A percentile compares a stretch with the other conserved stretches of the same genome.
Evolutionary conservation across 1,140 invertebrate species (phyloP).

Genomic region (Monochamus saltuarius): DNA sequence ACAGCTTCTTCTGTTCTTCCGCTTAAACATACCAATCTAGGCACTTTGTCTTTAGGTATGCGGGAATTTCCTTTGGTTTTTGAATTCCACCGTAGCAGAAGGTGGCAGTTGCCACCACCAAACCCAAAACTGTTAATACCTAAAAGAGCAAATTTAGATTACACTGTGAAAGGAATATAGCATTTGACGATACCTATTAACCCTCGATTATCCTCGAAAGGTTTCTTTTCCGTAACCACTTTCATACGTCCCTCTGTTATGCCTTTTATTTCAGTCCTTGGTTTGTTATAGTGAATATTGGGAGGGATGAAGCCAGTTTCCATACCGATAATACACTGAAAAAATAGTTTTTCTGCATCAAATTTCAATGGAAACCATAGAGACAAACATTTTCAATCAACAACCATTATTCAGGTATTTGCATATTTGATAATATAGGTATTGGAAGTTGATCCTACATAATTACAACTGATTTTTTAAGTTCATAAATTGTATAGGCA

Average conservation of each 20-base stretch:
- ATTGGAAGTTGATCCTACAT: too few relatives aligned
- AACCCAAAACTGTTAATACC: slow-evolving; percentile 68
- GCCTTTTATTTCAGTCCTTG: slow-evolving; percentile 73
- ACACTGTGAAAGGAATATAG: too few relatives aligned
- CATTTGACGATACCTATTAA: slow-evolving; percentile 47
- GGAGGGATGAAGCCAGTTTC: slow-evolving; percentile 72
- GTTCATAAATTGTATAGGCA: too few relatives aligned
- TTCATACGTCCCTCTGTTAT: slow-evolving; percentile 69
- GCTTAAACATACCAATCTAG: slow-evolving; percentile 64
- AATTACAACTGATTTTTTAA: too few relatives aligned
- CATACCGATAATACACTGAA: slow-evolving; percentile 63
- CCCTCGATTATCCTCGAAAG: slow-evolving; percentile 59
- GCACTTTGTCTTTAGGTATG: slow-evolving; percentile 55
- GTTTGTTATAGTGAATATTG: slow-evolving; percentile 75
- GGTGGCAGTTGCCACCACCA: slow-evolving; percentile 67
- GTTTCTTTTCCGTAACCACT: slow-evolving; percentile 67
- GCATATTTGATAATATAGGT: too few relatives aligned
- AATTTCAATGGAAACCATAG: too few relatives aligned
- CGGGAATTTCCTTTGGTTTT: slow-evolving; percentile 58
- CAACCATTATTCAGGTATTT: too few relatives aligned
- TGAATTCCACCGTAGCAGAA: slow-evolving; percentile 60
- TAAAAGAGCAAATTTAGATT: not conserved
- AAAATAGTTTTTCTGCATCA: too few relatives aligned
- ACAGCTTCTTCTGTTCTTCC: slow-evolving; percentile 70
- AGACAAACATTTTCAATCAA: too few relatives aligned